phyloP scores from a whole-genome alignment of 2,888 invertebrate genomes.

The Chrysina gloriosa region DNA sequence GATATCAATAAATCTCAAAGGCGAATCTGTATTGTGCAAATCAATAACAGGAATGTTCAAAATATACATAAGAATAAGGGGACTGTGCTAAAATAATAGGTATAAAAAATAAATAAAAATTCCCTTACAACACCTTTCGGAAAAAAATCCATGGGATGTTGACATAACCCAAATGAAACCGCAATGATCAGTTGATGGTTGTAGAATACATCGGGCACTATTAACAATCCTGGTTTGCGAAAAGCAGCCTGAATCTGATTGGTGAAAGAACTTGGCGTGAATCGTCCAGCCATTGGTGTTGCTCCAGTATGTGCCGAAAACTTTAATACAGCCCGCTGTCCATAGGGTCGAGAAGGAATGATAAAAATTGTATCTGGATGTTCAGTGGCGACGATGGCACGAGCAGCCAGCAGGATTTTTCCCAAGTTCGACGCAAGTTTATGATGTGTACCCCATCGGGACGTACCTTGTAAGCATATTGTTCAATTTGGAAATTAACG shows the following conservation, averaged over 20 bases:
- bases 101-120: too few relatives aligned
- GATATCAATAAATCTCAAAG: constrained; percentile 96
- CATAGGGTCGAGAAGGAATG: constrained; percentile 94
- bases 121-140: too few relatives aligned
- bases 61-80: too few relatives aligned
- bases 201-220: constrained; percentile 94
- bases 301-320: constrained; percentile 98
- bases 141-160: too few relatives aligned
- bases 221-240: constrained; percentile 96
- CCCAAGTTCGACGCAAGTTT: constrained; percentile 97
- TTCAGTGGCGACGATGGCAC: constrained; percentile 98
- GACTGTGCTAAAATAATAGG: too few relatives aligned
- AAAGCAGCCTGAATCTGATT: constrained; percentile 90
- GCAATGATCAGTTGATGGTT: constrained; percentile 98
- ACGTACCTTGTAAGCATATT: constrained; percentile 94
- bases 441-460: constrained; percentile 95
- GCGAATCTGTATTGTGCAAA: constrained; percentile 97
- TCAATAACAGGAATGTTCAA: constrained; percentile 99
- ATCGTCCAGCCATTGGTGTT: constrained; percentile 98
- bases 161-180: too few relatives aligned
- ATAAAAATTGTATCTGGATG: constrained; percentile 98
- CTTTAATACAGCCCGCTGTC: constrained; percentile 97
- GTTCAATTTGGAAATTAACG: constrained; percentile 94
- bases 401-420: constrained; percentile 96
- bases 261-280: constrained; percentile 84